A percentile compares a stretch with the other conserved stretches of the same genome.
Evolutionary conservation across 2,888 invertebrate genomes (phyloP).

Genomic region (Barypeithes pellucidus): DNA sequence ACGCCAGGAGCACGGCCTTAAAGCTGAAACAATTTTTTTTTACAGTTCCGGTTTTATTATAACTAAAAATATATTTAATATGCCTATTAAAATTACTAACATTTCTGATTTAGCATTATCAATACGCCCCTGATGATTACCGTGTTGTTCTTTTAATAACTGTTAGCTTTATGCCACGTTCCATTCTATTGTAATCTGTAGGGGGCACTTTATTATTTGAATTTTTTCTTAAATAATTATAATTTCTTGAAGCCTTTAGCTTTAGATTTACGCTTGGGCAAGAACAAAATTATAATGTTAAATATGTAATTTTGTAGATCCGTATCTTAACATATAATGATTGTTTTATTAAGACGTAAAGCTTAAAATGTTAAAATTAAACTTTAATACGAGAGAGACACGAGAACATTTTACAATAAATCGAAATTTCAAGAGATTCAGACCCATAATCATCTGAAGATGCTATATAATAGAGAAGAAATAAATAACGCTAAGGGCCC

Average conservation of each 20-base stretch:
- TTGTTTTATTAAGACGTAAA: constrained; percentile 26
- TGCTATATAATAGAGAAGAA: too few relatives aligned
- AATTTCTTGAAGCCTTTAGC: constrained; percentile 13
- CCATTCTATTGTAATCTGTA: not conserved
- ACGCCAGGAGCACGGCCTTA: too few relatives aligned
- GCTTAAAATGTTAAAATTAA: too few relatives aligned
- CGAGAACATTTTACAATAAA: too few relatives aligned
- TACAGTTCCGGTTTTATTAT: too few relatives aligned
- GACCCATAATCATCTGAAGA: too few relatives aligned
- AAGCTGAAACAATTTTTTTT: too few relatives aligned
- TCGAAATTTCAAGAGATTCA: too few relatives aligned
- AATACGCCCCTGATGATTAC: not conserved
- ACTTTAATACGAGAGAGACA: too few relatives aligned
- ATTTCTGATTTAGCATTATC: not conserved
- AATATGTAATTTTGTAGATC: constrained; percentile 19
- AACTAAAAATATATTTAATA: too few relatives aligned
- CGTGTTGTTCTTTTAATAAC: not conserved
- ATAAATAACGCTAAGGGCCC: too few relatives aligned
- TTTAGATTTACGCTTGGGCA: constrained; percentile 13
- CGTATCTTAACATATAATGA: constrained; percentile 19
- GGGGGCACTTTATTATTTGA: not conserved
- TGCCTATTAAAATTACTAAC: too few relatives aligned
- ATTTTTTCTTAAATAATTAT: constrained; percentile 19
- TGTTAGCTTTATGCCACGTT: constrained; percentile 9
- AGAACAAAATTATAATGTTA: constrained; percentile 18